phyloP scores from a whole-genome alignment of 2,113 vertebrate species.

The Myotis lucifugus region DNA sequence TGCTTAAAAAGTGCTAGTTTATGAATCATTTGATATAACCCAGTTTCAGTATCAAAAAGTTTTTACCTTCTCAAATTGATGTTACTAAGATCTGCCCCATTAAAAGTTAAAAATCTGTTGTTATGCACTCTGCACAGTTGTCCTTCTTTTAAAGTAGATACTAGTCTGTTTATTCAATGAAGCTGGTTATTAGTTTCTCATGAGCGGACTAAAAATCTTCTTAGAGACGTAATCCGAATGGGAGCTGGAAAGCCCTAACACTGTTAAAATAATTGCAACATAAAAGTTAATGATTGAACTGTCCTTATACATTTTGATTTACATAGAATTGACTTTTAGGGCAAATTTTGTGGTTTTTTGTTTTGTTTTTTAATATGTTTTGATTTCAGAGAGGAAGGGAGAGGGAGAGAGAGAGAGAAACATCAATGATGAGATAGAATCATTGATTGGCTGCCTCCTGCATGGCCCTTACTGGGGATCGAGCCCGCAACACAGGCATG shows the following conservation, averaged over 20 bases:
- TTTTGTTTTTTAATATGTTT: not conserved
- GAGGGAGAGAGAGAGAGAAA: no score
- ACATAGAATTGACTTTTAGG: not conserved
- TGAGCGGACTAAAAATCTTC: not conserved
- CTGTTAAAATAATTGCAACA: not conserved
- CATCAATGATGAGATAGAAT: no score
- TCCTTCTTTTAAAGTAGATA: not conserved
- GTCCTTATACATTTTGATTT: not conserved
- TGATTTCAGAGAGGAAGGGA: no score
- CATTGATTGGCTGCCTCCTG: no score
- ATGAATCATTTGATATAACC: not conserved
- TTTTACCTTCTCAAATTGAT: not conserved
- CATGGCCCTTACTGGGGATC: no score
- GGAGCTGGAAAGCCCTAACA: not conserved
- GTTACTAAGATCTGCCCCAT: not conserved
- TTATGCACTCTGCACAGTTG: not conserved
- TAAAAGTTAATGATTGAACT: not conserved
- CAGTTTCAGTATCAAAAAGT: not conserved
- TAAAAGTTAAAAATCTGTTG: not conserved
- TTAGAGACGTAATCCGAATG: not conserved
- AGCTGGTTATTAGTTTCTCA: not conserved
- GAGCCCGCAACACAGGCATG: no score
- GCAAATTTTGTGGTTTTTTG: not conserved
- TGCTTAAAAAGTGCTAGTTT: not conserved
- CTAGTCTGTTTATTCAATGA: not conserved